phyloP scores from a whole-genome alignment of 2,113 vertebrate species.

The Stegostoma tigrinum region DNA sequence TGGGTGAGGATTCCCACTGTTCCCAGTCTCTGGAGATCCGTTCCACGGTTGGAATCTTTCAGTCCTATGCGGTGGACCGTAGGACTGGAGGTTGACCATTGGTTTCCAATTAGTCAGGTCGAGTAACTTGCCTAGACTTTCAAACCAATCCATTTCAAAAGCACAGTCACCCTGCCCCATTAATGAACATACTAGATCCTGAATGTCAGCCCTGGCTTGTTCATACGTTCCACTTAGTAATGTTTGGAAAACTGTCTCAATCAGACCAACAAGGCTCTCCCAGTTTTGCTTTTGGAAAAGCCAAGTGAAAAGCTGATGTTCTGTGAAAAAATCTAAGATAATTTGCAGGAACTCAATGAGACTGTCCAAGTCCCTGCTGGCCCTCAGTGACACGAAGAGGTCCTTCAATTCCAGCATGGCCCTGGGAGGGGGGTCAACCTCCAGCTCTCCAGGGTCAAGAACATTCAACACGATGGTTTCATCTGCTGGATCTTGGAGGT shows the following conservation, averaged over 20 bases:
- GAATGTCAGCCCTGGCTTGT: slow-evolving; percentile 60
- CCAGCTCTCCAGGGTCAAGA: slow-evolving; percentile 58
- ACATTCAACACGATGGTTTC: slow-evolving; percentile 62
- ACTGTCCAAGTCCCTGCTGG: slow-evolving; percentile 73
- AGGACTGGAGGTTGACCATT: slow-evolving; percentile 65
- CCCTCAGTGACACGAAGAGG: slow-evolving; percentile 72
- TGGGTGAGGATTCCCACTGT: slow-evolving; percentile 44
- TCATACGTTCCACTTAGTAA: slow-evolving; percentile 64
- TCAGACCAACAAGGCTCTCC: slow-evolving; percentile 66
- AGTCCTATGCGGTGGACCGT: slow-evolving; percentile 41
- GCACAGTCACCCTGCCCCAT: slow-evolving; percentile 65
- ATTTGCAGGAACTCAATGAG: slow-evolving; percentile 67
- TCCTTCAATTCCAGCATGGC: slow-evolving; percentile 68
- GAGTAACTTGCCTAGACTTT: slow-evolving; percentile 62
- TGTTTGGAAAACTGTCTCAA: slow-evolving; percentile 65
- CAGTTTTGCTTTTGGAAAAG: slow-evolving; percentile 71
- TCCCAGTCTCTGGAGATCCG: slow-evolving; percentile 51
- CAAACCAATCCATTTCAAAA: slow-evolving; percentile 66
- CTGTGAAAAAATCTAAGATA: slow-evolving; percentile 61
- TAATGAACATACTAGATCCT: slow-evolving; percentile 65
- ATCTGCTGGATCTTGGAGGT: slow-evolving; percentile 43
- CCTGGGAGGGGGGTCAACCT: slow-evolving; percentile 52
- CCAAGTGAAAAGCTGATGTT: slow-evolving; percentile 57
- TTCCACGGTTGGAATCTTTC: slow-evolving; percentile 61
- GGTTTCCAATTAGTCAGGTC: slow-evolving; percentile 74